Conservation (phyloP, 2,113 vertebrate species). For the Melanocharis versteri region DNA sequence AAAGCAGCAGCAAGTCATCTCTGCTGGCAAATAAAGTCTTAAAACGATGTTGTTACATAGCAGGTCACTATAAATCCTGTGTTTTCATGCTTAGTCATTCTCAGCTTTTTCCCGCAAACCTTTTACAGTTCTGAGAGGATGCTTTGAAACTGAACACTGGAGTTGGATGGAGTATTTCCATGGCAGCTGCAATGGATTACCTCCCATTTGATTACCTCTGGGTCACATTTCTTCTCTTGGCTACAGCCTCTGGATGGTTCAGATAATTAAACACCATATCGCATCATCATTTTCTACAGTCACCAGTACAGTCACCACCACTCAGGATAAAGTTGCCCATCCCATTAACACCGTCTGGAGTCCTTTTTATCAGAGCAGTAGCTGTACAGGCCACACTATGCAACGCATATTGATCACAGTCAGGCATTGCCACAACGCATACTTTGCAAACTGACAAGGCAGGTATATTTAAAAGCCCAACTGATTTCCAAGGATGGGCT, state of each 20-base stretch:
- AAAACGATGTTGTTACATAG: background rate
- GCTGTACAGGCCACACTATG: background rate
- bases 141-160: background rate
- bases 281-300: background rate
- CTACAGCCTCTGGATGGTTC: background rate
- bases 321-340: background rate
- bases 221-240: background rate
- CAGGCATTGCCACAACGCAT: background rate
- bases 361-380: background rate
- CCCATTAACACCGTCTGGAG: background rate
- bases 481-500: background rate
- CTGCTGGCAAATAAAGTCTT: background rate
- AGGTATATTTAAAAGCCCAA: background rate
- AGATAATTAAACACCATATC: background rate
- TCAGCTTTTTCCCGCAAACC: background rate
- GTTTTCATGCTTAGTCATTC: background rate
- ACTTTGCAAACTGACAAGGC: background rate
- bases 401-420: background rate
- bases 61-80: background rate
- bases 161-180: background rate
- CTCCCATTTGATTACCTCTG: background rate
- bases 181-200: background rate
- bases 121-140: background rate
- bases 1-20: background rate
- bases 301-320: background rate